A percentile compares a stretch with the other conserved stretches of the same genome.
These are phyloP conservation scores for Bruchidius siliquastri DNA, from an alignment of 2,888 invertebrate genomes.

Conservation along the genomic window DNA sequence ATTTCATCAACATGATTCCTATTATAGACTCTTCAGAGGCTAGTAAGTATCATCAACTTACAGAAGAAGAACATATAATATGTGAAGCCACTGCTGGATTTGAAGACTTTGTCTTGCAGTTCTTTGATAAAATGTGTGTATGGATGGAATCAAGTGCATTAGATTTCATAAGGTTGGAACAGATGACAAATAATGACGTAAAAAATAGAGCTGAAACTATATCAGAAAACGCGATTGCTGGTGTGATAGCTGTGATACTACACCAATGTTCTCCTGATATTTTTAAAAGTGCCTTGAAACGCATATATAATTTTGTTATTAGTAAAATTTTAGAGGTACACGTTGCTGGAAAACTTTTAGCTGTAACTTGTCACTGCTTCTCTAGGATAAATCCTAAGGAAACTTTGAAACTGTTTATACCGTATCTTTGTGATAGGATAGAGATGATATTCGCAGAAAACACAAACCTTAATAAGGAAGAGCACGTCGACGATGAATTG, in stretches of 20 bases:
- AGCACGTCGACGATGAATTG: slow-evolving; percentile 73
- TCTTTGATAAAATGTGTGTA: slow-evolving; percentile 70
- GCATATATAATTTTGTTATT: slow-evolving; percentile 69
- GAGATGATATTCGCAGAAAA: slow-evolving; percentile 57
- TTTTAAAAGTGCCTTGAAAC: slow-evolving; percentile 64
- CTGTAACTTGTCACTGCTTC: slow-evolving; percentile 65
- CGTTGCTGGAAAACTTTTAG: slow-evolving; percentile 77
- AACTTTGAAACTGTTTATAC: slow-evolving; percentile 68
- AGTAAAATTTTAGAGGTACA: slow-evolving; percentile 76
- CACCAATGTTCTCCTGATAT: slow-evolving; percentile 67
- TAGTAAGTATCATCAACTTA: slow-evolving; percentile 58
- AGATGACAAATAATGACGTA: slow-evolving; percentile 52
- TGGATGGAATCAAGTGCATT: slow-evolving; percentile 68
- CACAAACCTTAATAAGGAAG: slow-evolving; percentile 66
- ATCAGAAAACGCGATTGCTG: slow-evolving; percentile 65
- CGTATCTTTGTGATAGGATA: slow-evolving; percentile 65
- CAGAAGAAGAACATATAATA: slow-evolving; percentile 70
- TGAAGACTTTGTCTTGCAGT: slow-evolving; percentile 84
- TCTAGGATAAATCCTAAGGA: slow-evolving; percentile 63
- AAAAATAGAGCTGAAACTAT: slow-evolving; percentile 68
- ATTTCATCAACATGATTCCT: slow-evolving; percentile 73
- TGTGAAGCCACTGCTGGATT: slow-evolving; percentile 81
- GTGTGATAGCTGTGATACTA: slow-evolving; percentile 64
- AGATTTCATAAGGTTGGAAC: slow-evolving; percentile 64
- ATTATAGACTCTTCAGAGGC: slow-evolving; percentile 81